Base-by-base conservation (phyloP, 2,113 vertebrate genomes). In the Kryptolebias marmoratus region DNA sequence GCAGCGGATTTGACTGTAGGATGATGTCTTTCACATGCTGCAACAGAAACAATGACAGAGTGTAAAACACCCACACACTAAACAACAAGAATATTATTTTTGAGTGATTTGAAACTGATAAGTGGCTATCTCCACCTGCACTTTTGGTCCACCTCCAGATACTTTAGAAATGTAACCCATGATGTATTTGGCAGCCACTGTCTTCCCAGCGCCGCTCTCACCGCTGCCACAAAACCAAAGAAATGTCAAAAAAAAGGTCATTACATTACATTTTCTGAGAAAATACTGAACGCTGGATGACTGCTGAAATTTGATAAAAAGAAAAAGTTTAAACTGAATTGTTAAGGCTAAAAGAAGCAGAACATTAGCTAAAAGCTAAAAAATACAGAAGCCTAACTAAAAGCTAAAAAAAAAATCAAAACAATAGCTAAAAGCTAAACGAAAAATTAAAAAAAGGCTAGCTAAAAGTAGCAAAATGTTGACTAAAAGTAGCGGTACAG, bases 111-210 rank as follows among this genome's bases (percentile, higher is more conserved):
- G 3, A 15, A 42, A 42, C 39, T 42, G 39, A 42, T 42, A 8
- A 5, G 36, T 7, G 3, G 39, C 8, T 42, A 42, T 8, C 39
- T 53, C 5, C 92, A 99, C 98, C 97, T 99, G 98, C 15, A 99
- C 98, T 89, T 99, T 99, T 0, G 95, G 39, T 3, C 98, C 97
- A 2, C 98, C 98, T 0, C 98, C 98, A 0, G 98, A 99, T 61
- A 99, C 98, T 92, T 98, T 99, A 82, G 98, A 99, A 90, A 99
- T 96, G 93, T 99, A 99, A 62, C 97, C 95, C 97, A 99, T 99
- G 87, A 99, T 99, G 87, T 99, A 99, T 85, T 99, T 99, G 0
- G 98, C 98, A 5, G 97, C 98, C 72, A 99, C 98, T 0, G 98
- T 99, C 88, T 99, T 99, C 30, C 98, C 98, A 0, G 98, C 98